Evolutionary conservation across 2,797 vertebrate species (phyloP), one percentile per base, ranked within the genome.

Genomic region (Hypotaenidia philippensis): DNA sequence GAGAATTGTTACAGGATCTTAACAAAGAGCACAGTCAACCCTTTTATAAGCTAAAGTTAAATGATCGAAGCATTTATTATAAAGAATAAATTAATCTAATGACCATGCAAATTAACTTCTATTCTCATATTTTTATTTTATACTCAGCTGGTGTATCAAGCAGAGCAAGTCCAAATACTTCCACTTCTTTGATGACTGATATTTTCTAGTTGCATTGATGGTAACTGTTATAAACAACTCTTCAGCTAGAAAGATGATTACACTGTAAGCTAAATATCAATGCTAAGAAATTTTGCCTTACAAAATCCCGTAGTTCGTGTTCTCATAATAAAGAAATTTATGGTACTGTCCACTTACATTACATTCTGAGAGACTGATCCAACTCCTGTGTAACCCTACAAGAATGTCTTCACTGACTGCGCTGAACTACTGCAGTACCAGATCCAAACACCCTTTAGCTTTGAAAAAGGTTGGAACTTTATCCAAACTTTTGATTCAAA

Each of bases 1-100:
- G 56, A 90, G 32, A 96, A 78, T 91, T 95, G 29, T 84, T 83
- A 59, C 61, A 92, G 27, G 19, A 29, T 82, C 52, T 60, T 59
- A 94, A 87, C 18, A 96, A 91, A 92, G 59, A 90, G 34, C 41
- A 32, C 69, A 56, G 72, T 65, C 78, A 87, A 75, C 41, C 5
- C 6, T 31, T 72, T 27, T 57, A 29, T 21, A 52, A 49, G 52
- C 38, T 68, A 32, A 90, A 77, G 34, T 57, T 78, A 77, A 69
- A 72, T 55, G 27, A 52, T 2, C 34, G 13, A 53, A 41, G 9
- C 53, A 49, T 81, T 87, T 83, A 32, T 50, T 56, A 38, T 2
- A 45, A 82, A 50, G 23, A 70, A 69, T 52, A 89, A 55, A 86
- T 83, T 89, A 1, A 63, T 63, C 45, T 76, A 83, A 56, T 53